Evolutionary conservation across 2,888 invertebrate species (phyloP).

Genomic region (Pecten maximus): DNA sequence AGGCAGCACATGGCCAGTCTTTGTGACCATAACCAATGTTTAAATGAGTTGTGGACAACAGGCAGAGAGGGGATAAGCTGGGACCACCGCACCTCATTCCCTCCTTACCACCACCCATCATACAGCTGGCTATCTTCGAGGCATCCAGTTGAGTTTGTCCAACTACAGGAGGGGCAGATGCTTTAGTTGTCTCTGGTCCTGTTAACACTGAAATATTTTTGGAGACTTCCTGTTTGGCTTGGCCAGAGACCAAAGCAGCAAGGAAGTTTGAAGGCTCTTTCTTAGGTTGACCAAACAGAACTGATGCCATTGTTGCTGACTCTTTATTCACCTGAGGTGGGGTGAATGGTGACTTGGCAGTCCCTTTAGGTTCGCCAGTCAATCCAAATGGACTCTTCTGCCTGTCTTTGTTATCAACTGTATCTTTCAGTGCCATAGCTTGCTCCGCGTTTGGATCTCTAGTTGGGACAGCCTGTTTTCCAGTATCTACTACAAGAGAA

Average conservation of each 20-base stretch:
- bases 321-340: neutral
- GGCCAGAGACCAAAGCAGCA: conserved; percentile 11
- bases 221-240: neutral
- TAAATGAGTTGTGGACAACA: neutral
- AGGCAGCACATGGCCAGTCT: conserved; percentile 5
- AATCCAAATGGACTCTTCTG: conserved; percentile 5
- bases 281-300: conserved; percentile 1
- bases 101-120: conserved; percentile 29
- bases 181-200: neutral
- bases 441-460: neutral
- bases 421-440: neutral
- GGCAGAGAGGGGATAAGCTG: neutral
- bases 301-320: neutral
- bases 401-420: neutral
- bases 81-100: neutral
- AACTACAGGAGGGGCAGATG: neutral
- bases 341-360: neutral
- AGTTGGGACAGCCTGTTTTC: neutral
- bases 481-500: conserved; percentile 24
- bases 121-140: neutral
- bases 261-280: conserved; percentile 23
- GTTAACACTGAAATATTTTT: neutral
- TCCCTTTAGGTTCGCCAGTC: neutral
- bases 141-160: neutral
- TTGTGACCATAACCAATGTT: neutral